Evolutionary conservation across 2,797 vertebrate genomes (phyloP).

Genomic region (Bufotes viridis): DNA sequence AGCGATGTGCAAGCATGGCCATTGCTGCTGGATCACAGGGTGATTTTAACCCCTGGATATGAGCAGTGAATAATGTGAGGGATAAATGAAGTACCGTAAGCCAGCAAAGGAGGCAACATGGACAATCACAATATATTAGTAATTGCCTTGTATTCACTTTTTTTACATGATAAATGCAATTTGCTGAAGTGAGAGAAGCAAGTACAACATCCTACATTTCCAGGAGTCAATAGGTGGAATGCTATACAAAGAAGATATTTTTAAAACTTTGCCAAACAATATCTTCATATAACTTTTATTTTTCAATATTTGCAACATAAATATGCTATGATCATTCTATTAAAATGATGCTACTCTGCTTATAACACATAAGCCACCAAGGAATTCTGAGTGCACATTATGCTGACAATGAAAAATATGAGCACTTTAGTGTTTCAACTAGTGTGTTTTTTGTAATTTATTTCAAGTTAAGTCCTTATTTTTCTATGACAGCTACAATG

Average conservation of each 20-base stretch:
- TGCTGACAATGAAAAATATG: slow-evolving; percentile 47
- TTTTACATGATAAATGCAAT: too few relatives aligned
- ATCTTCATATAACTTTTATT: slow-evolving; percentile 26
- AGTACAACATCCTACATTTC: not conserved
- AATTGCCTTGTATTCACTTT: too few relatives aligned
- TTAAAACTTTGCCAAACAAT: not conserved
- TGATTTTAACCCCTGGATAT: too few relatives aligned
- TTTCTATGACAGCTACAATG: slow-evolving; percentile 10
- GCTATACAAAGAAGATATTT: not conserved
- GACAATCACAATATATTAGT: too few relatives aligned
- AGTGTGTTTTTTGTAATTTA: slow-evolving; percentile 45
- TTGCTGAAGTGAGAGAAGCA: not conserved
- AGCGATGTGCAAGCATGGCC: too few relatives aligned
- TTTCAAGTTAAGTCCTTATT: slow-evolving; percentile 42
- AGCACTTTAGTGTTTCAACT: slow-evolving; percentile 37
- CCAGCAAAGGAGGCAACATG: too few relatives aligned
- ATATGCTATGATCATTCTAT: slow-evolving; percentile 30
- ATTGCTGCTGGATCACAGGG: too few relatives aligned
- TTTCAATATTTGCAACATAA: slow-evolving; percentile 37
- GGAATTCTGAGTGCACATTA: slow-evolving; percentile 31
- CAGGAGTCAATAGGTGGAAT: not conserved
- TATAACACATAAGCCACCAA: slow-evolving; percentile 34
- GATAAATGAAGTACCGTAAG: too few relatives aligned
- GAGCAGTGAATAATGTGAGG: too few relatives aligned
- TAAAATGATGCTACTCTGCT: slow-evolving; percentile 43